Percentiles rank a stretch among this genome's conserved stretches.
phyloP scores from a whole-genome alignment of 2,113 vertebrate genomes.

The Pao palembangensis region DNA sequence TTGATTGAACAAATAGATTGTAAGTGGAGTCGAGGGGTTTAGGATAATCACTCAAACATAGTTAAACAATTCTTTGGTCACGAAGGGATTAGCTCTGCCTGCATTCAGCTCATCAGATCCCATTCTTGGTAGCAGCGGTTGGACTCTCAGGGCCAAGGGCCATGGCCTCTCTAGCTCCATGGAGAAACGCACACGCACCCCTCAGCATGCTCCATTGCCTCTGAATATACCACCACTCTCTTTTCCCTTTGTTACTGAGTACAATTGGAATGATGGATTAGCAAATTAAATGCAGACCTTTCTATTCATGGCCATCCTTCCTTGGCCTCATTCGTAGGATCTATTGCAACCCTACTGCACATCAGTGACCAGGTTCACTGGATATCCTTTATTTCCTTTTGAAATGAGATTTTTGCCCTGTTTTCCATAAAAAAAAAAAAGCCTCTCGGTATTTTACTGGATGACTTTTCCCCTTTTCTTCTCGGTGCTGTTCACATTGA shows the following conservation, averaged over 20 bases:
- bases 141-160: slow-evolving; percentile 64
- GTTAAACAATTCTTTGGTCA: slow-evolving; percentile 71
- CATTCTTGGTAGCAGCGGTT: slow-evolving; percentile 50
- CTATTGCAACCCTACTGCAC: slow-evolving; percentile 33
- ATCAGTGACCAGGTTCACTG: slow-evolving; percentile 35
- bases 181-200: slow-evolving; percentile 61
- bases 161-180: slow-evolving; percentile 52
- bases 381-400: slow-evolving; percentile 31
- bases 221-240: slow-evolving; percentile 64
- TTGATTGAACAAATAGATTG: slow-evolving; percentile 69
- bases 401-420: slow-evolving; percentile 4
- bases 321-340: slow-evolving; percentile 52
- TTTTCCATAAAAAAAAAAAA: slow-evolving; percentile 11
- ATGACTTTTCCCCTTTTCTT: slow-evolving; percentile 29
- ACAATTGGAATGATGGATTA: slow-evolving; percentile 72
- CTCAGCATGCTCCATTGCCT: slow-evolving; percentile 58
- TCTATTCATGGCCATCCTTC: slow-evolving; percentile 52
- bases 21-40: slow-evolving; percentile 62
- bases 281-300: slow-evolving; percentile 69
- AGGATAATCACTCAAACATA: slow-evolving; percentile 71
- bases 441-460: slow-evolving; percentile 38
- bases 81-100: slow-evolving; percentile 70
- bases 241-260: slow-evolving; percentile 54
- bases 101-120: slow-evolving; percentile 60
- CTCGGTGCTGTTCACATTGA: slow-evolving; percentile 39